phyloP scores from a whole-genome alignment of 2,797 vertebrate genomes.

The Rhabdomys pumilio region DNA sequence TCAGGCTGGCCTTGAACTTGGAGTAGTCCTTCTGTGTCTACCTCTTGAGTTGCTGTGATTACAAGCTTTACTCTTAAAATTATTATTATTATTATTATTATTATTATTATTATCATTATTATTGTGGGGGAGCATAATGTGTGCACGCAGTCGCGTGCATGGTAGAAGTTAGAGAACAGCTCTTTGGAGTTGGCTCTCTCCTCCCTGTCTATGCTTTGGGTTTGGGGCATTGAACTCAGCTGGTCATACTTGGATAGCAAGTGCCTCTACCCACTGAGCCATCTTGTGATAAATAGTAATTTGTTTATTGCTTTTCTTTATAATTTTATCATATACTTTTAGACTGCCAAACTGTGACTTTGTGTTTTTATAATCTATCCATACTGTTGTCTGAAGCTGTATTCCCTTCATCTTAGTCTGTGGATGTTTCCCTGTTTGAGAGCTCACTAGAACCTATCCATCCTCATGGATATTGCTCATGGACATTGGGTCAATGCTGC shows the following conservation, averaged over 20 bases:
- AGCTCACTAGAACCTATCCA: slow-evolving; percentile 13
- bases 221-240: neutral
- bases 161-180: too few species aligned
- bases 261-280: neutral
- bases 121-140: neutral
- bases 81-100: neutral
- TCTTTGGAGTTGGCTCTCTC: neutral
- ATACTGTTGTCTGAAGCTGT: neutral
- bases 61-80: neutral
- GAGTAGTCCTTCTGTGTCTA: neutral
- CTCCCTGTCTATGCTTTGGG: neutral
- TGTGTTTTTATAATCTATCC: slow-evolving; percentile 23
- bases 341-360: slow-evolving; percentile 18
- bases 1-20: neutral
- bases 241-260: neutral
- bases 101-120: neutral
- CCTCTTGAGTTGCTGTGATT: neutral
- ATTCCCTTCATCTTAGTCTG: slow-evolving; percentile 41
- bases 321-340: slow-evolving; percentile 2
- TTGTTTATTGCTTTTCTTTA: slow-evolving; percentile 37
- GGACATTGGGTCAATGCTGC: neutral
- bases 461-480: neutral
- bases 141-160: neutral
- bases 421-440: slow-evolving; percentile 29
- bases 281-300: neutral